phyloP scores from a whole-genome alignment of 2,888 invertebrate species.

The Hirtodrosophila cameraria region DNA sequence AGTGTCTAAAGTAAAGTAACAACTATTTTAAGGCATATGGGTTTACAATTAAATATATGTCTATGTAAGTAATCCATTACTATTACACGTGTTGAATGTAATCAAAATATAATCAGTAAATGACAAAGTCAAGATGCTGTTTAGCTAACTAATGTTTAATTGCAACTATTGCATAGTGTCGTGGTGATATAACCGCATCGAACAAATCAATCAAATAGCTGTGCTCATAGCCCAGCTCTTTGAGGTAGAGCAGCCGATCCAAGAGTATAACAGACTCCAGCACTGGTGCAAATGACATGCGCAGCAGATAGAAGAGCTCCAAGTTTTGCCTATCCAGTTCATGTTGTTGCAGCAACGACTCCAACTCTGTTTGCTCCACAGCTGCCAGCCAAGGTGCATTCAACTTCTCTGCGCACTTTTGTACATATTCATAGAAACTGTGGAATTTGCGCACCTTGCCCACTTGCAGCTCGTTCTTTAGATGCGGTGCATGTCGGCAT shows the following conservation, averaged over 20 bases:
- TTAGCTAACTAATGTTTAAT: conserved; percentile 42
- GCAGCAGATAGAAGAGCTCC: conserved; percentile 90
- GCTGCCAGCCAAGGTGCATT: conserved; percentile 73
- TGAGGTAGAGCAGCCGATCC: conserved; percentile 91
- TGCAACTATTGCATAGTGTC: conserved; percentile 84
- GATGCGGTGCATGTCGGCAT: conserved; percentile 82
- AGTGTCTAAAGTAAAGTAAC: neutral
- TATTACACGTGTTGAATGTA: conserved; percentile 2
- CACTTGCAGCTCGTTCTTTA: conserved; percentile 85
- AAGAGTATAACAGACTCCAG: conserved; percentile 92
- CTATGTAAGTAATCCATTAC: neutral
- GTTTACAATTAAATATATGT: no score
- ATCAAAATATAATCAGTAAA: conserved; percentile 7
- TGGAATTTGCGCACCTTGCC: conserved; percentile 87
- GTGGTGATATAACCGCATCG: conserved; percentile 92
- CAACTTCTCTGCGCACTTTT: conserved; percentile 87
- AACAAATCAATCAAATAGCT: conserved; percentile 91
- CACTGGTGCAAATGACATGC: conserved; percentile 91
- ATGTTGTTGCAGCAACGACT: conserved; percentile 84
- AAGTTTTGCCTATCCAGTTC: conserved; percentile 86
- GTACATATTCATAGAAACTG: conserved; percentile 89
- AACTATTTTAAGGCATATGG: no score
- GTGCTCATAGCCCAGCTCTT: conserved; percentile 86
- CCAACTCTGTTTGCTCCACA: conserved; percentile 85
- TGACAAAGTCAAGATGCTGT: neutral